Base-by-base conservation (phyloP, 2,888 invertebrate genomes). In the Pimpla rufipes region DNA sequence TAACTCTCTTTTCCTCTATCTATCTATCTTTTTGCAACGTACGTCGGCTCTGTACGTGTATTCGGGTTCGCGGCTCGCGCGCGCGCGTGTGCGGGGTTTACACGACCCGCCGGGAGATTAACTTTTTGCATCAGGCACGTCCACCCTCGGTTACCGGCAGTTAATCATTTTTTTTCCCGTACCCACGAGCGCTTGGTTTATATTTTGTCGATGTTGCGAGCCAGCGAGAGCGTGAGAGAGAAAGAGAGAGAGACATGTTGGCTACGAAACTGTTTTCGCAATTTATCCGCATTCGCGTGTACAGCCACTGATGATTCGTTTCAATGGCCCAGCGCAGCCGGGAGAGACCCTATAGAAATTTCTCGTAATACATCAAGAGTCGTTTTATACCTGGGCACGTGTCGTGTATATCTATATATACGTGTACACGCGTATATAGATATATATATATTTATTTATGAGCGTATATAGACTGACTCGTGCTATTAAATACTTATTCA, bases 151-250 rank as follows among this genome's bases (percentile, higher is more conserved):
- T 57, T 57, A 57, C 45, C 67, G 77, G 70, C 68, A 83, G 82
- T 83, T 83, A 83, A 83, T 78, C 79, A 81, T 84, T 81, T 83
- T 80, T 87, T 79, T 85, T 74, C 77, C 77, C 79, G 67, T 50
- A 35, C 68, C 62, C 13, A 45, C 66, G 23, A 42, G 66, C 66
- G 66, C 21, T 45, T 66, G 66, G 45, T 59, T 74, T 74, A 62
- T 35, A 35, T 74, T 47, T 47, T 62, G 59, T 62, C 37, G 59
- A 21, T 59, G 71, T 23, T 45, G 7, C 55, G 45, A 70, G 83
- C 81, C 79, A 81, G 71, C 55, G 35, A 13, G 79, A 76, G 66
- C 18, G 40, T 83, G 71, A 64, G 81, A 84, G 85, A 85, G 86
- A 85, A 81, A 79, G 75, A 86, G 85, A 40, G 18, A 59, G 42